A percentile compares a stretch with the other conserved stretches of the same genome.
Evolutionary conservation across 2,113 vertebrate species (phyloP).

Genomic region (Clarias gariepinus): DNA sequence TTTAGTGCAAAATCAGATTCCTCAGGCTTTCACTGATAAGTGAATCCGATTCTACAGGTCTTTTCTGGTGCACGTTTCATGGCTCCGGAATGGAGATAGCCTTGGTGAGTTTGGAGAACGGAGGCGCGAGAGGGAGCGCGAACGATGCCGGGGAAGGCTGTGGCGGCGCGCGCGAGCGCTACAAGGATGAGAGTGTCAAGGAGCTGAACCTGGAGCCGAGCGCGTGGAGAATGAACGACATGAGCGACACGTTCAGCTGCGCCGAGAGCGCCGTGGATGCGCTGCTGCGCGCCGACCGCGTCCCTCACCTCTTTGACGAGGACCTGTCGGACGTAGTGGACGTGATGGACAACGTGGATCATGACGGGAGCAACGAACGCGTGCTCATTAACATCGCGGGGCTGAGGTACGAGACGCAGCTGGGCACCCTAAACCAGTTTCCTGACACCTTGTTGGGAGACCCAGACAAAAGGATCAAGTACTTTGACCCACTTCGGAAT

Average conservation of each 20-base stretch:
- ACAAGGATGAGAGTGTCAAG: constrained; percentile 60
- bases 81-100: constrained; percentile 86
- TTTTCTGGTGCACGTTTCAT: constrained; percentile 57
- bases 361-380: constrained; percentile 76
- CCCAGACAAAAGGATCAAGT: constrained; percentile 87
- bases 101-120: constrained; percentile 88
- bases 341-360: constrained; percentile 50
- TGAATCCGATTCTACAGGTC: constrained; percentile 61
- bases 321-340: constrained; percentile 72
- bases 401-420: constrained; percentile 91
- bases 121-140: constrained; percentile 73
- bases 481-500: constrained; percentile 94
- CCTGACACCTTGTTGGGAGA: constrained; percentile 91
- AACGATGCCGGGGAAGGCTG: constrained; percentile 68
- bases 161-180: constrained; percentile 68
- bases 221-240: constrained; percentile 75
- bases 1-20: not conserved
- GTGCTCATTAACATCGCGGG: constrained; percentile 95
- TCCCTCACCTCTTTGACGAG: constrained; percentile 77
- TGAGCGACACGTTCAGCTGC: constrained; percentile 75
- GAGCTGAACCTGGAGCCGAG: constrained; percentile 67
- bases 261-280: constrained; percentile 76
- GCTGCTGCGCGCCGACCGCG: constrained; percentile 77
- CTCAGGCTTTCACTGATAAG: not conserved
- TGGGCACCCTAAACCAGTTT: constrained; percentile 94